Evolutionary conservation across 2,888 invertebrate genomes (phyloP).

Genomic region (Dicyrtomina minuta): DNA sequence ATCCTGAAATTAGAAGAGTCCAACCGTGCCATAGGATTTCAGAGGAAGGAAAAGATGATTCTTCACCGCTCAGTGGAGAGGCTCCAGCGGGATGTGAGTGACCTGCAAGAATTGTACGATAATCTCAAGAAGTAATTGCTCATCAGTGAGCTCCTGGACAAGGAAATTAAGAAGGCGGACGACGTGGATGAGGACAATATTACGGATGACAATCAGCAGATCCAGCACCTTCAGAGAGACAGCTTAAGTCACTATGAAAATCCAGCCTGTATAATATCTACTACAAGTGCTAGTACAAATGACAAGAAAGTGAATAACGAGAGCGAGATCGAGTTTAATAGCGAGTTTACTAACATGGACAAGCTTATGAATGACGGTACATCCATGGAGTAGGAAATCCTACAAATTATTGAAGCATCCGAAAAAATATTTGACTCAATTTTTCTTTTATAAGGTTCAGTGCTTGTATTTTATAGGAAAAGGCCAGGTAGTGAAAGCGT

Average conservation of each 20-base stretch:
- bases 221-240: too few relatives aligned
- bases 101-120: conserved; percentile 51
- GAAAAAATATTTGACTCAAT: too few relatives aligned
- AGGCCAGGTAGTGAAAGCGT: too few relatives aligned
- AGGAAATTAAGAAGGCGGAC: conserved; percentile 31
- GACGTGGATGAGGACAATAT: conserved; percentile 36
- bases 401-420: conserved; percentile 25
- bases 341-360: neutral
- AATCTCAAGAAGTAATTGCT: conserved; percentile 49
- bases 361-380: neutral
- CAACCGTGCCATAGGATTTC: conserved; percentile 69
- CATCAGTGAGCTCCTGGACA: conserved; percentile 27
- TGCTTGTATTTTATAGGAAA: too few relatives aligned
- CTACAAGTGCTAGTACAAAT: too few relatives aligned
- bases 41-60: conserved; percentile 73
- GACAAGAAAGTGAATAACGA: too few relatives aligned
- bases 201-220: conserved; percentile 28
- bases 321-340: too few relatives aligned
- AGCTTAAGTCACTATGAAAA: too few relatives aligned
- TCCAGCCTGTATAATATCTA: too few relatives aligned
- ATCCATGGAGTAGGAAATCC: conserved; percentile 19
- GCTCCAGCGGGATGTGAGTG: conserved; percentile 65
- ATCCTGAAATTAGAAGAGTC: conserved; percentile 69
- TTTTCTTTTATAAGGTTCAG: too few relatives aligned
- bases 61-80: conserved; percentile 69